Conservation (phyloP, 2,797 vertebrate genomes). For the Sebastes itinus region DNA sequence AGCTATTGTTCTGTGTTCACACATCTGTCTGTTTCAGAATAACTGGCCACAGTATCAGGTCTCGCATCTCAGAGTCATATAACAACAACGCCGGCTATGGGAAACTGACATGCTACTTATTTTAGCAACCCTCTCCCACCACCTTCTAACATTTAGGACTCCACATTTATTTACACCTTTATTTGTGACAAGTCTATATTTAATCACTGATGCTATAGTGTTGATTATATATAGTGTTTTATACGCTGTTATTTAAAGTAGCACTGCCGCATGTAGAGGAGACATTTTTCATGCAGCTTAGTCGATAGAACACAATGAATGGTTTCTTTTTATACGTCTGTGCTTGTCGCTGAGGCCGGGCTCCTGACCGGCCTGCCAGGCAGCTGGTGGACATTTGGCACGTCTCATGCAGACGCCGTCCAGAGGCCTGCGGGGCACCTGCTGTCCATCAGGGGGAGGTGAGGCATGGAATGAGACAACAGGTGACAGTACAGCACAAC, state of each 20-base stretch:
- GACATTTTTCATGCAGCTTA: neutral
- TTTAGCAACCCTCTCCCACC: slow-evolving; percentile 42
- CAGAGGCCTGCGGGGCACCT: slow-evolving; percentile 68
- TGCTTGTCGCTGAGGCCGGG: slow-evolving; percentile 37
- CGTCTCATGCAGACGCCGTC: slow-evolving; percentile 55
- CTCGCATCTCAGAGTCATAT: slow-evolving; percentile 69
- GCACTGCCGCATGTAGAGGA: neutral
- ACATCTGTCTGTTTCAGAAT: slow-evolving; percentile 75
- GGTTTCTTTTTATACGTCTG: slow-evolving; percentile 28
- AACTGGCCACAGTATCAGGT: slow-evolving; percentile 74
- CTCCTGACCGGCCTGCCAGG: slow-evolving; percentile 46
- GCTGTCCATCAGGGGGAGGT: slow-evolving; percentile 70
- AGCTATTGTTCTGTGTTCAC: slow-evolving; percentile 66
- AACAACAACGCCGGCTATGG: slow-evolving; percentile 69
- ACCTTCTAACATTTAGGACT: slow-evolving; percentile 1
- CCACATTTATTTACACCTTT: neutral
- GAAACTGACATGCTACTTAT: slow-evolving; percentile 61
- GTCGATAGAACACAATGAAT: slow-evolving; percentile 13
- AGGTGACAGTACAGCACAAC: slow-evolving; percentile 63
- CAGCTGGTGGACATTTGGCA: slow-evolving; percentile 78
- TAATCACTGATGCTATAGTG: neutral
- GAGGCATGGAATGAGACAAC: slow-evolving; percentile 69
- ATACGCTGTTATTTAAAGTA: neutral
- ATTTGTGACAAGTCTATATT: neutral
- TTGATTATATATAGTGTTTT: neutral